A percentile compares a stretch with the other conserved stretches of the same genome.
phyloP scores from a whole-genome alignment of 1,140 invertebrate genomes.

The Helicoverpa zea region DNA sequence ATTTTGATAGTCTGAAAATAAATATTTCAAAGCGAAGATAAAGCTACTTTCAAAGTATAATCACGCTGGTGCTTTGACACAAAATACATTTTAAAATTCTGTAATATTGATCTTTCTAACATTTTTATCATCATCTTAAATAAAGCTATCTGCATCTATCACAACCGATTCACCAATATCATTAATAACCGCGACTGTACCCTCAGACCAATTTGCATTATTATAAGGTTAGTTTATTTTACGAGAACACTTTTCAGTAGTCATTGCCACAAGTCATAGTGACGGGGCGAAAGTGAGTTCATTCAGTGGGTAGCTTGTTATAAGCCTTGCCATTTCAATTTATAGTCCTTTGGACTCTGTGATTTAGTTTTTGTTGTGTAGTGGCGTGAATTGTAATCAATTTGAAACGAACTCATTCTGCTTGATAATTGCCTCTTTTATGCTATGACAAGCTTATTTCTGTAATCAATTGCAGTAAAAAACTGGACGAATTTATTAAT shows the following conservation, averaged over 20 bases:
- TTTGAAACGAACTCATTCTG: conserved; percentile 2
- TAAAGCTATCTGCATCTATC: background rate
- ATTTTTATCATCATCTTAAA: too few species aligned
- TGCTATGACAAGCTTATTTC: background rate
- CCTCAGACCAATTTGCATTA: background rate
- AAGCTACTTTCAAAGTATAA: too few species aligned
- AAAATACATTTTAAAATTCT: too few species aligned
- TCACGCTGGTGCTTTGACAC: too few species aligned
- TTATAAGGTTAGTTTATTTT: background rate
- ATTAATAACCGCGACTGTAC: background rate
- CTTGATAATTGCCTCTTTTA: conserved; percentile 22
- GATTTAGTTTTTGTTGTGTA: conserved; percentile 21
- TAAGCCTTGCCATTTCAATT: conserved; percentile 28
- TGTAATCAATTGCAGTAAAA: background rate
- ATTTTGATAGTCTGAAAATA: too few species aligned
- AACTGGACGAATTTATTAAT: background rate
- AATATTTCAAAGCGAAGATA: too few species aligned
- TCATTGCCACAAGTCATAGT: conserved; percentile 48
- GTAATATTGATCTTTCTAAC: too few species aligned
- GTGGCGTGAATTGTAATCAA: conserved; percentile 32
- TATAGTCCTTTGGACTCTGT: conserved; percentile 23
- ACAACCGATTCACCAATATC: background rate
- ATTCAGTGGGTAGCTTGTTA: conserved; percentile 8
- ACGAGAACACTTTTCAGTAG: background rate
- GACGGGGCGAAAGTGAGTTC: conserved; percentile 53